Conservation (phyloP, 1,140 invertebrate species). For the Platyscapa corneri region DNA sequence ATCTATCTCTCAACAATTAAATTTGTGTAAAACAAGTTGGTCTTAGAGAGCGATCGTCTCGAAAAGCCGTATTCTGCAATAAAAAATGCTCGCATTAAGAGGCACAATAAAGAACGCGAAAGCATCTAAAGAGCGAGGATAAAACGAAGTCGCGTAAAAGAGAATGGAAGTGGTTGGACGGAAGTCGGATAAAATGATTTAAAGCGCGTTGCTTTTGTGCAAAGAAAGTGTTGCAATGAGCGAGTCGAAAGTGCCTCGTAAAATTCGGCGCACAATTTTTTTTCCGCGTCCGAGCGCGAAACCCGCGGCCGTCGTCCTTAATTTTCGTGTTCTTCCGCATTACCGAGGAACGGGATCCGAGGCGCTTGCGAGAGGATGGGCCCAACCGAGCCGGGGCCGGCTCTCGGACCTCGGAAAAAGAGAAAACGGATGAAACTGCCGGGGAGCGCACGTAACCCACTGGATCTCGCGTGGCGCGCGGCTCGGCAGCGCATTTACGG, state of each 20-base stretch:
- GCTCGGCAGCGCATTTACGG: too few species aligned
- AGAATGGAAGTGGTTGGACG: not conserved
- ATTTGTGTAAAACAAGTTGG: not conserved
- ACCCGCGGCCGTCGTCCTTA: not conserved
- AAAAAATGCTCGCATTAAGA: not conserved
- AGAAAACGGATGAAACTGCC: constrained; percentile 16
- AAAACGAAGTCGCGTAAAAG: not conserved
- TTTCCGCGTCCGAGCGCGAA: not conserved
- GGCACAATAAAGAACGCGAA: not conserved
- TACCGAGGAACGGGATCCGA: not conserved
- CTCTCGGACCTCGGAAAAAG: constrained; percentile 29
- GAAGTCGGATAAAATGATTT: constrained; percentile 28
- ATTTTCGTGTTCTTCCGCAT: constrained; percentile 17
- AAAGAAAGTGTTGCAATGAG: constrained; percentile 11
- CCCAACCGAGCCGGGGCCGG: too few species aligned
- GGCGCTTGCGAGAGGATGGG: not conserved
- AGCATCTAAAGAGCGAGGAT: not conserved
- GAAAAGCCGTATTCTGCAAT: not conserved
- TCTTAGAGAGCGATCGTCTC: not conserved
- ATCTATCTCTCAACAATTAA: not conserved
- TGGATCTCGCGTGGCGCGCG: not conserved
- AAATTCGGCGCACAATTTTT: not conserved
- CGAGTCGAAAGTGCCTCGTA: constrained; percentile 16
- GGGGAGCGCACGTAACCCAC: not conserved
- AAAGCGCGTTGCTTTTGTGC: constrained; percentile 22